phyloP scores from a whole-genome alignment of 2,888 invertebrate species.

The Nomada lathburiana region DNA sequence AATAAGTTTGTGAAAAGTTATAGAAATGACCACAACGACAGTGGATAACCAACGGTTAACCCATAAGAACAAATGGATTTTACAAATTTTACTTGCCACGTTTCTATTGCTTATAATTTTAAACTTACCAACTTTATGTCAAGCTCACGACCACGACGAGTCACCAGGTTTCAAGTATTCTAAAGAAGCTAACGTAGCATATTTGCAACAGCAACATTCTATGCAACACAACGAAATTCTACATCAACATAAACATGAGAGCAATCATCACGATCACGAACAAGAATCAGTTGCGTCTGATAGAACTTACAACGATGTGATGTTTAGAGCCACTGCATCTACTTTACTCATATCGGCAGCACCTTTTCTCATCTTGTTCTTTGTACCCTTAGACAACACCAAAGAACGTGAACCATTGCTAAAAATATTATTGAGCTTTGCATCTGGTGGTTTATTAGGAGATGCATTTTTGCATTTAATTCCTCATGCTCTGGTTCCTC shows the following conservation, averaged over 20 bases:
- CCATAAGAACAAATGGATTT: conserved; percentile 60
- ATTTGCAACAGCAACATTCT: conserved; percentile 36
- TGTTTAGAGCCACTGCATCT: conserved; percentile 92
- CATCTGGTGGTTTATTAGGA: conserved; percentile 97
- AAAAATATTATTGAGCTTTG: conserved; percentile 96
- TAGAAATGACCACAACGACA: conserved; percentile 38
- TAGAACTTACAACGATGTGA: conserved; percentile 71
- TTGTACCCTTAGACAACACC: conserved; percentile 96
- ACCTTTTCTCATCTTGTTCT: conserved; percentile 96
- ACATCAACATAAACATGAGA: conserved; percentile 50
- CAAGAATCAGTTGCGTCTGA: conserved; percentile 51
- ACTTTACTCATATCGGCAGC: conserved; percentile 97
- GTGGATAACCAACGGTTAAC: conserved; percentile 31
- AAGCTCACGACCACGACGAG: conserved; percentile 84
- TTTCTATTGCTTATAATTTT: conserved; percentile 79
- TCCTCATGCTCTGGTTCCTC: conserved; percentile 94
- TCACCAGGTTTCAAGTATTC: conserved; percentile 94
- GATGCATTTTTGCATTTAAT: conserved; percentile 99
- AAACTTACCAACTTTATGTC: conserved; percentile 80
- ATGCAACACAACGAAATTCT: conserved; percentile 12
- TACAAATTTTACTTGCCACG: conserved; percentile 67
- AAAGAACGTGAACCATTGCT: conserved; percentile 93
- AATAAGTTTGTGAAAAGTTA: conserved; percentile 11
- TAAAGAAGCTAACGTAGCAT: conserved; percentile 85
- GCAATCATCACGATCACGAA: conserved; percentile 66